These are phyloP conservation scores for Zygothrica quintamaculata DNA, from an alignment of 2,888 invertebrate genomes.

Conservation along the genomic window DNA sequence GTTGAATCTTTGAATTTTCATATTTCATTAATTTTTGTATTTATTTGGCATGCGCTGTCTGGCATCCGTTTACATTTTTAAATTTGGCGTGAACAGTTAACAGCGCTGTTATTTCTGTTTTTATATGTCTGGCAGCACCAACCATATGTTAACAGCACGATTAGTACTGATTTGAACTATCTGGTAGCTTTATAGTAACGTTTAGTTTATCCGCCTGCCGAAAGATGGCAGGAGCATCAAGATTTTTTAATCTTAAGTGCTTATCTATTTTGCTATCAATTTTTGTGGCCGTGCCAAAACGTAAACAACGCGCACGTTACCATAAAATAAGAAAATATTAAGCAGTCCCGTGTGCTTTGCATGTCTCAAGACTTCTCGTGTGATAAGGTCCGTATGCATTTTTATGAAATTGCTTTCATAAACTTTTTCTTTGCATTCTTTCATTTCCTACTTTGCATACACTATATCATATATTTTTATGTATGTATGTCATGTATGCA, in stretches of 20 bases:
- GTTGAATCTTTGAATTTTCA: not conserved
- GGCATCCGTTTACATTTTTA: not conserved
- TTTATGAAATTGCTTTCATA: not conserved
- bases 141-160: not conserved
- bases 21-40: constrained; percentile 1
- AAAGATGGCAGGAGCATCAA: constrained; percentile 13
- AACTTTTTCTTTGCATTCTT: constrained; percentile 8
- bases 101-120: constrained; percentile 1
- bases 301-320: constrained; percentile 66
- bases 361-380: constrained; percentile 7
- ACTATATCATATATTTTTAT: not conserved
- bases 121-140: constrained; percentile 22
- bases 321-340: constrained; percentile 33
- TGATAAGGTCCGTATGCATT: constrained; percentile 19
- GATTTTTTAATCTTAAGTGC: not conserved
- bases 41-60: constrained; percentile 5
- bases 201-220: too few relatives aligned
- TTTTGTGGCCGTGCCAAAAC: constrained; percentile 1
- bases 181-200: not conserved
- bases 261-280: constrained; percentile 8
- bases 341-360: constrained; percentile 53
- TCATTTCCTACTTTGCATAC: constrained; percentile 1
- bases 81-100: too few relatives aligned
- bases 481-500: constrained; percentile 19
- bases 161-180: not conserved